Evolutionary conservation across 2,113 vertebrate species (phyloP), one percentile per base, ranked within the genome.

Genomic region (Neopipo cinnamomea): DNA sequence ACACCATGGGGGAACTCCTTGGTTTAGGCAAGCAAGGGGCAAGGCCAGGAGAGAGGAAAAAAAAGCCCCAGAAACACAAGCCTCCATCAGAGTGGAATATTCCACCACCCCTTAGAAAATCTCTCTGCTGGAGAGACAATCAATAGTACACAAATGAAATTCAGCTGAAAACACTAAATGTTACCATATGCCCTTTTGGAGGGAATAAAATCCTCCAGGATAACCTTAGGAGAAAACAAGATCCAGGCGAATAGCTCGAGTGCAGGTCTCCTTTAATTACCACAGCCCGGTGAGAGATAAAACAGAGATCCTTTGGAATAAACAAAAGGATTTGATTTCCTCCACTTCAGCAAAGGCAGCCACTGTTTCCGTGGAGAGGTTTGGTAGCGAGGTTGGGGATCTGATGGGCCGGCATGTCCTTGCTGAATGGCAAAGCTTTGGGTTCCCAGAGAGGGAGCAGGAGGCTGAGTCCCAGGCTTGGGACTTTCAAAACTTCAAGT

Each of bases 181-280:
- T 76, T 94, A 71, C 92, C 85, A 72, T 72, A 55, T 81, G 90
- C 53, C 85, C 84, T 96, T 94, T 96, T 49, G 53, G 23, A 85
- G 63, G 73, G 79, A 94, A 81, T 15, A 82, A 89, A 91, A 93
- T 66, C 86, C 85, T 94, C 55, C 68, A 79, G 42, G 37, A 91
- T 37, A 93, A 89, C 65, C 72, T 93, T 61, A 92, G 70, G 79
- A 88, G 77, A 87, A 76, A 97, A 92, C 66, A 85, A 95, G 93
- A 80, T 44, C 52, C 80, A 44, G 89, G 74, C 17, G 1, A 66
- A 70, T 55, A 78, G 81, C 88, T 61, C 5, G 11, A 83, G 88
- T 68, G 11, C 52, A 83, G 91, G 62, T 52, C 92, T 97, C 95
- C 88, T 96, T 96, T 94, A 98, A 97, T 98, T 97, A 97, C 82